Conservation (phyloP, 2,888 invertebrate genomes). For the Willowsia nigromaculata region DNA sequence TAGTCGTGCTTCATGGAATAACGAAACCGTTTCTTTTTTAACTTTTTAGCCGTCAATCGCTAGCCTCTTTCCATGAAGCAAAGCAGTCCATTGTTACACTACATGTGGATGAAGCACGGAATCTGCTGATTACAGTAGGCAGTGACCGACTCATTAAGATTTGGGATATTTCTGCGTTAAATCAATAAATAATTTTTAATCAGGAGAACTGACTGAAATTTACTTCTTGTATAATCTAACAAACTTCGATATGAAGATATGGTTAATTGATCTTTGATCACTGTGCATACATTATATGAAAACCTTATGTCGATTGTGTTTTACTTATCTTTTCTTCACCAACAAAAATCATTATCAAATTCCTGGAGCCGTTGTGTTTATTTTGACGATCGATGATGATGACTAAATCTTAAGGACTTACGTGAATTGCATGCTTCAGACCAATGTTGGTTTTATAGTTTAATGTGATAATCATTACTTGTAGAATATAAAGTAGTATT, state of each 20-base stretch:
- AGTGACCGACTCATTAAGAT: conserved; percentile 97
- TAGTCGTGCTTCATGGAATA: background rate
- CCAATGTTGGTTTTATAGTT: conserved; percentile 45
- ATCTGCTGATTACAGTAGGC: conserved; percentile 94
- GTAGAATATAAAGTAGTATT: background rate
- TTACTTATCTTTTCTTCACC: no score
- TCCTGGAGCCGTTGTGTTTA: background rate
- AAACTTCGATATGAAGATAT: background rate
- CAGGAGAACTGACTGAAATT: conserved; percentile 34
- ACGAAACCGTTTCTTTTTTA: background rate
- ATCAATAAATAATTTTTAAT: conserved; percentile 62
- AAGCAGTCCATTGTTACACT: conserved; percentile 93
- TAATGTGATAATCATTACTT: conserved; percentile 41
- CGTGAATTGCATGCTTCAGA: conserved; percentile 7
- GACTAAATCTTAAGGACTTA: background rate
- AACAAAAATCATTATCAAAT: background rate
- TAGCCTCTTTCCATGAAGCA: conserved; percentile 97
- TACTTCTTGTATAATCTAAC: conserved; percentile 31
- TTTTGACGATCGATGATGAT: background rate
- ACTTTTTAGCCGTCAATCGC: conserved; percentile 83
- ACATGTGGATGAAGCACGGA: conserved; percentile 93
- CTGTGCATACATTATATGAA: background rate
- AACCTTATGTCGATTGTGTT: background rate
- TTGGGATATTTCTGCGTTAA: conserved; percentile 90
- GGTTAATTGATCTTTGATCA: background rate